Percentiles rank a stretch among this genome's conserved stretches.
phyloP scores from a whole-genome alignment of 2,888 invertebrate genomes.

The Corythucha ciliata region DNA sequence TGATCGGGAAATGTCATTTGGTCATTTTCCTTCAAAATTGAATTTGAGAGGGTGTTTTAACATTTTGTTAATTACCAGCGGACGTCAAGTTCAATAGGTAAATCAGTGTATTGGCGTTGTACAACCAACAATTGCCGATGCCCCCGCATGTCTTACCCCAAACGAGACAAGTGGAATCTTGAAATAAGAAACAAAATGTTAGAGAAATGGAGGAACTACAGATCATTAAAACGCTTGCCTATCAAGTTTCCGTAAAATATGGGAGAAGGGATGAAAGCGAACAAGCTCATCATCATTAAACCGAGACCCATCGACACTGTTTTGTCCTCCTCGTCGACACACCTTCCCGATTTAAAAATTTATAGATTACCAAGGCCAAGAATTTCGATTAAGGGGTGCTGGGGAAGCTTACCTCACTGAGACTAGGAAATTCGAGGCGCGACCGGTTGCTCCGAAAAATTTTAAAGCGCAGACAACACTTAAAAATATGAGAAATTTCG shows the following conservation, averaged over 20 bases:
- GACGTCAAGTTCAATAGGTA: conserved; percentile 49
- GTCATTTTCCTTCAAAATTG: conserved; percentile 1
- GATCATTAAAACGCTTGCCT: conserved; percentile 42
- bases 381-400: no score
- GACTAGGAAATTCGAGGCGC: conserved; percentile 54
- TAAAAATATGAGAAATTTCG: conserved; percentile 48
- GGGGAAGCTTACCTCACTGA: conserved; percentile 50
- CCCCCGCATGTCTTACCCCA: conserved; percentile 56
- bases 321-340: conserved; percentile 63
- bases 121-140: conserved; percentile 52
- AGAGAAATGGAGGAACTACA: background rate
- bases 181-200: conserved; percentile 11
- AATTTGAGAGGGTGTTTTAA: background rate
- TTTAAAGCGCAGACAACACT: conserved; percentile 50
- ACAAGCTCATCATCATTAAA: conserved; percentile 57
- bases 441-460: conserved; percentile 51
- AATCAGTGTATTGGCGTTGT: conserved; percentile 52
- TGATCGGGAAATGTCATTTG: conserved; percentile 25
- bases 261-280: conserved; percentile 66
- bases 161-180: conserved; percentile 54
- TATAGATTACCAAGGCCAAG: no score
- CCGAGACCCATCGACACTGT: conserved; percentile 62
- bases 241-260: conserved; percentile 65
- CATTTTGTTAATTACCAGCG: conserved; percentile 43
- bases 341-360: conserved; percentile 42